Conservation (phyloP, 2,797 vertebrate genomes). For the Coregonus suidteri region DNA sequence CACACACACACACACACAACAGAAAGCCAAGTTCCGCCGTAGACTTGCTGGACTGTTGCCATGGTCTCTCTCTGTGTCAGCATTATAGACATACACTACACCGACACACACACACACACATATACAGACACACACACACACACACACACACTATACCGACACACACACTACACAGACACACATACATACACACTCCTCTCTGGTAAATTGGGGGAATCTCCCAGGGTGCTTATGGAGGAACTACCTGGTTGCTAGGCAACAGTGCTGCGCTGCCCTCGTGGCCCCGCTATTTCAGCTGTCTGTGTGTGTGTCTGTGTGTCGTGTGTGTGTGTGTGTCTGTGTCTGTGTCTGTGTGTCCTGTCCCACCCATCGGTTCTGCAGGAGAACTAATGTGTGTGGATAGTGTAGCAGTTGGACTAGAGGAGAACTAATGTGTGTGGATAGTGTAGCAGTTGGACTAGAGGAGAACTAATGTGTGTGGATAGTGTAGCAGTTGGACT, state of each 20-base stretch:
- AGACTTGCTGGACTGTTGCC: conserved; percentile 3
- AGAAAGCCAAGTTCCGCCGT: neutral
- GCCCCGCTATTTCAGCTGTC: neutral
- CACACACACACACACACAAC: too few species aligned
- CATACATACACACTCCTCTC: neutral
- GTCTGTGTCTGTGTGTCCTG: neutral
- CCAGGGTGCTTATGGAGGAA: neutral
- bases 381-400: conserved; percentile 2
- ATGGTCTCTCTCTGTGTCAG: conserved; percentile 53
- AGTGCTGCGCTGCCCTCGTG: conserved; percentile 3
- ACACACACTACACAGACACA: conserved; percentile 3
- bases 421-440: too few species aligned
- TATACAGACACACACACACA: conserved; percentile 19
- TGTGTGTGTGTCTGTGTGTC: conserved; percentile 57
- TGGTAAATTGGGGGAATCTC: neutral
- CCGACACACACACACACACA: conserved; percentile 47
- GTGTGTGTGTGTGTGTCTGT: conserved; percentile 17
- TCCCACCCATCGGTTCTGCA: neutral
- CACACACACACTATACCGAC: neutral
- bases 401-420: neutral
- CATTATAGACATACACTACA: conserved; percentile 58
- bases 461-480: too few species aligned
- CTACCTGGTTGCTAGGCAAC: conserved; percentile 19
- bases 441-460: too few species aligned
- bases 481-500: too few species aligned